Base-by-base conservation (phyloP, 2,797 vertebrate species). In the Nothura maculosa region DNA sequence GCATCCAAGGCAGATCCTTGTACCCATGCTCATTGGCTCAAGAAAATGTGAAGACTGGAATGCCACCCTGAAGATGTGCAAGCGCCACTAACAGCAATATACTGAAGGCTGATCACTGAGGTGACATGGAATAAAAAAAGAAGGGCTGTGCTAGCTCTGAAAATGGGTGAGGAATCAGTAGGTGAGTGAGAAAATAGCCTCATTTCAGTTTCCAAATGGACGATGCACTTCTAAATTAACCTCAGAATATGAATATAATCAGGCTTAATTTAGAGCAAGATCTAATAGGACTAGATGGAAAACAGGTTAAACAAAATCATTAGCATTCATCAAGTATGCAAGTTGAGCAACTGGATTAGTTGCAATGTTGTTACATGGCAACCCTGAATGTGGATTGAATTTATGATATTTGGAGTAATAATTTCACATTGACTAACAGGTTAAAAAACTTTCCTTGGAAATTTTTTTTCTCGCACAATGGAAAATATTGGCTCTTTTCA, bases 401-500 rank as follows among this genome's bases (percentile, higher is more conserved):
- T 84, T 67, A 60, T 69, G 64, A 20, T 68, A 88, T 57, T 82
- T 81, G 42, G 42, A 43, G 42, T 43, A 43, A 43, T 43, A 43
- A 43, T 43, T 43, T 43, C 42, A 43, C 42, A 43, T 43, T 89
- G 67, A 57, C 30, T 61, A 74, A 45, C 24, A 79, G 60, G 30
- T 57, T 63, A 80, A 92, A 77, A 45, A 77, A 82, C 30, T 92
- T 69, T 34, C 60, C 70, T 76, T 91, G 72, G 75, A 87, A 95
- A 89, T 67, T 28, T 13, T 86, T 55, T 43, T 84, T 70, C 75
- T 52, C 70, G 32, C 4, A 9, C 63, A 83, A 82, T 43, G 19
- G 25, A 48, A 74, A 61, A 92, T 36, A 79, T 1, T 67, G 75
- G 79, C 64, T 84, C 61, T 9, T 73, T 64, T 72, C 64, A 80